Conservation (phyloP, 64 coral and sea anemone genomes). For the Hydrozoanthus tunicans region DNA sequence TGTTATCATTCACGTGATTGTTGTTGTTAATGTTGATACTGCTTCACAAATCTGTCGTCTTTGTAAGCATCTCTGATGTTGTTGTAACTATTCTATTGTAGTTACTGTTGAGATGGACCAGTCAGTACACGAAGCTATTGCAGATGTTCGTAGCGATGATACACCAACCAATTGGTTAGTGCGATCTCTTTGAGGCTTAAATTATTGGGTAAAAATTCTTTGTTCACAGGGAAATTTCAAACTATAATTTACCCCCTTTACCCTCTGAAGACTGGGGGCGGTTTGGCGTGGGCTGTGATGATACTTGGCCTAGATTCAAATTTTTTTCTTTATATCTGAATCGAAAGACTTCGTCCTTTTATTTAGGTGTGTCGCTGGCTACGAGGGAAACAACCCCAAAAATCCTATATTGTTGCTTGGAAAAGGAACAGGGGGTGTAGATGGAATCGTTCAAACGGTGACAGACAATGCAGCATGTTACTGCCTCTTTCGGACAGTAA, state of each 20-base stretch:
- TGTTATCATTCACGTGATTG: neutral
- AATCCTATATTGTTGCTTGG: conserved; percentile 74
- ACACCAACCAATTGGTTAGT: conserved; percentile 69
- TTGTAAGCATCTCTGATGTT: no score
- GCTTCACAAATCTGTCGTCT: no score
- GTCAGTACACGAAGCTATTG: conserved; percentile 63
- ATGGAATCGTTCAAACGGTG: conserved; percentile 39
- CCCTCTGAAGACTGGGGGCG: no score
- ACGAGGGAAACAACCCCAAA: conserved; percentile 79
- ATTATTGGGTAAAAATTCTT: no score
- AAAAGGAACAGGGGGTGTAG: conserved; percentile 67
- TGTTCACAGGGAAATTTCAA: no score
- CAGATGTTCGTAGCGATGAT: conserved; percentile 81
- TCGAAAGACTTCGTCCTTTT: neutral
- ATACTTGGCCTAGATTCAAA: no score
- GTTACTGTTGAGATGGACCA: conserved; percentile 73
- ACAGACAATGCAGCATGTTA: conserved; percentile 65
- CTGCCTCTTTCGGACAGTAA: conserved; percentile 80
- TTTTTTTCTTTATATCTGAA: no score
- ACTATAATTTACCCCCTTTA: no score
- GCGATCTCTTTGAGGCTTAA: no score
- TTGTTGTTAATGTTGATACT: no score
- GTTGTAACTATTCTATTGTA: neutral
- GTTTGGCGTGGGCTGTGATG: no score
- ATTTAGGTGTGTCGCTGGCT: conserved; percentile 81